Evolutionary conservation across 2,888 invertebrate species (phyloP).

Genomic region (Papilio elwesi): DNA sequence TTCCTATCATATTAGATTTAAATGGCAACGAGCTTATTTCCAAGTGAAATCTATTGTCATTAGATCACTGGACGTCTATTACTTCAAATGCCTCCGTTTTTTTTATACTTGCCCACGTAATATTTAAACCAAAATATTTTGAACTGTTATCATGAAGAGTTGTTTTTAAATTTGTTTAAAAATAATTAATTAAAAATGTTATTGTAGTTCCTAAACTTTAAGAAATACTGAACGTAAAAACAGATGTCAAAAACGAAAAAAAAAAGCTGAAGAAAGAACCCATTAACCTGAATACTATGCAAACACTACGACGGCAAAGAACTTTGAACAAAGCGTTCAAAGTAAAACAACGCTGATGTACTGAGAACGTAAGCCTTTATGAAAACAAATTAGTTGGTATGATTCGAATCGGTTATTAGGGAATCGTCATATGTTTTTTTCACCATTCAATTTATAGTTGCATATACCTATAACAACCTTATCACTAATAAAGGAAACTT

Average conservation of each 20-base stretch:
- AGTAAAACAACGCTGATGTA: constrained; percentile 4
- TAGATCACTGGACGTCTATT: too few species aligned
- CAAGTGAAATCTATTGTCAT: too few species aligned
- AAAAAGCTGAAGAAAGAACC: constrained; percentile 17
- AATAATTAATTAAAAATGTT: neutral
- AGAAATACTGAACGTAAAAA: neutral
- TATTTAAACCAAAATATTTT: too few species aligned
- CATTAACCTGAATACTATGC: constrained; percentile 28
- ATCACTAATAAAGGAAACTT: constrained; percentile 5
- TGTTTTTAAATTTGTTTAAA: neutral
- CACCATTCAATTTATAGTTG: neutral
- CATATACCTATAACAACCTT: neutral
- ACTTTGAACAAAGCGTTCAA: constrained; percentile 28
- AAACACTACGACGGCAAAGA: constrained; percentile 12
- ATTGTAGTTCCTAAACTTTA: neutral
- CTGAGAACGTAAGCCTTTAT: constrained; percentile 8
- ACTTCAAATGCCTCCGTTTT: too few species aligned
- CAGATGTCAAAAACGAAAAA: constrained; percentile 8
- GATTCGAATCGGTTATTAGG: neutral
- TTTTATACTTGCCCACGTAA: too few species aligned
- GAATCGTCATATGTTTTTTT: too few species aligned
- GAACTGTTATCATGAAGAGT: too few species aligned
- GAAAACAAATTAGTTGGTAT: neutral
- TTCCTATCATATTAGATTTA: too few species aligned
- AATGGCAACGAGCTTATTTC: too few species aligned